phyloP scores from a whole-genome alignment of 2,888 invertebrate species.

The Hymenopus coronatus region DNA sequence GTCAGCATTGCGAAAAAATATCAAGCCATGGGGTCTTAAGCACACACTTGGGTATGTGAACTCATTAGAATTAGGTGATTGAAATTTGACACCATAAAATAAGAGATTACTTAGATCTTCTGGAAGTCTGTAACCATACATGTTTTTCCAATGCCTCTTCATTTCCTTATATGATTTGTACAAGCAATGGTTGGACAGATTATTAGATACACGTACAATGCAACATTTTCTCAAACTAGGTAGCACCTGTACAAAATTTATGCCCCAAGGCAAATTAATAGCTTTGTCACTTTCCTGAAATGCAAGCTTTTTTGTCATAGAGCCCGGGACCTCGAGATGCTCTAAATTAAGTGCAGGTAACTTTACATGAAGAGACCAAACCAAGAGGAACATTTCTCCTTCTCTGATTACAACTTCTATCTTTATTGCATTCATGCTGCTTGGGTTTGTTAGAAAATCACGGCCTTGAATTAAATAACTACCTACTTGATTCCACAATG shows the following conservation, averaged over 20 bases:
- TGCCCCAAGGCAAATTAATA: constrained; percentile 17
- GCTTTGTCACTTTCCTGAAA: constrained; percentile 1
- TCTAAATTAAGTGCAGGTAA: constrained; percentile 38
- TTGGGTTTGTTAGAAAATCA: constrained; percentile 39
- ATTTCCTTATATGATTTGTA: constrained; percentile 43
- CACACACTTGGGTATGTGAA: constrained; percentile 32
- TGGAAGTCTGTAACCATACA: constrained; percentile 36
- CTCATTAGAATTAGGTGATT: constrained; percentile 9
- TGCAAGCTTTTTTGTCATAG: constrained; percentile 6
- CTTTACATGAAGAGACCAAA: constrained; percentile 35
- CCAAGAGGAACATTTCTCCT: constrained; percentile 27
- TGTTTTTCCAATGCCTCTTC: constrained; percentile 46
- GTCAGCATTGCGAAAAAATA: constrained; percentile 11
- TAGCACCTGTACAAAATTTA: constrained; percentile 40
- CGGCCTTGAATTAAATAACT: constrained; percentile 39
- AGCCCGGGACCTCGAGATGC: constrained; percentile 34
- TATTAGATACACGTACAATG: constrained; percentile 40
- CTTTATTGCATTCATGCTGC: constrained; percentile 38
- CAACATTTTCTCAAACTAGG: constrained; percentile 42
- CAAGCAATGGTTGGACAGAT: constrained; percentile 39
- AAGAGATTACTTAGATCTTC: constrained; percentile 20
- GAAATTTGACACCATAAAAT: constrained; percentile 28
- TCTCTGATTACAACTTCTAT: constrained; percentile 39
- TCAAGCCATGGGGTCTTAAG: constrained; percentile 1
- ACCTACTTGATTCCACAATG: constrained; percentile 44